Evolutionary conservation across 2,797 vertebrate genomes (phyloP).

Genomic region (Periparus ater): DNA sequence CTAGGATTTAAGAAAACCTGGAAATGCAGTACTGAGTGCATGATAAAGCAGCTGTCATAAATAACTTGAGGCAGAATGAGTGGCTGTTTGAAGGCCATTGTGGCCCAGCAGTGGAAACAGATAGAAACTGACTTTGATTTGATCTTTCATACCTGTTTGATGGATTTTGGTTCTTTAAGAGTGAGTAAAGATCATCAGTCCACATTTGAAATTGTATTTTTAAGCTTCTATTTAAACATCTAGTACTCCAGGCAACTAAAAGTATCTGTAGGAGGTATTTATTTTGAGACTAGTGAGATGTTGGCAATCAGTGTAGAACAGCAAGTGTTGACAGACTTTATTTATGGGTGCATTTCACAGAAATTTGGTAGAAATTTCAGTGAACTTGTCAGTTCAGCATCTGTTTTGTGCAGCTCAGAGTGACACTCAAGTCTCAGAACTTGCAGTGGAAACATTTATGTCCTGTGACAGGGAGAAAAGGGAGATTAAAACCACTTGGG

Average conservation of each 20-base stretch:
- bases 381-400: conserved; percentile 41
- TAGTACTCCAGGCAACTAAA: neutral
- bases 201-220: neutral
- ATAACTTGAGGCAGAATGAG: neutral
- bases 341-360: conserved; percentile 39
- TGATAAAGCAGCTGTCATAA: neutral
- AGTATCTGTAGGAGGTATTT: conserved; percentile 32
- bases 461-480: neutral
- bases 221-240: neutral
- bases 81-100: neutral
- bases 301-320: conserved; percentile 19
- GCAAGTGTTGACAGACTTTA: conserved; percentile 47
- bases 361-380: conserved; percentile 34
- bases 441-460: neutral
- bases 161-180: neutral
- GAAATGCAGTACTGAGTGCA: neutral
- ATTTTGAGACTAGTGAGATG: conserved; percentile 33
- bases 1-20: neutral
- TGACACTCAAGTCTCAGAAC: neutral
- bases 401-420: conserved; percentile 7
- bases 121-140: neutral
- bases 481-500: neutral
- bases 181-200: neutral
- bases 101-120: neutral
- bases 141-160: neutral